These are phyloP conservation scores for Hemibagrus guttatus DNA, from an alignment of 2,797 vertebrate genomes.

Conservation along the genomic window DNA sequence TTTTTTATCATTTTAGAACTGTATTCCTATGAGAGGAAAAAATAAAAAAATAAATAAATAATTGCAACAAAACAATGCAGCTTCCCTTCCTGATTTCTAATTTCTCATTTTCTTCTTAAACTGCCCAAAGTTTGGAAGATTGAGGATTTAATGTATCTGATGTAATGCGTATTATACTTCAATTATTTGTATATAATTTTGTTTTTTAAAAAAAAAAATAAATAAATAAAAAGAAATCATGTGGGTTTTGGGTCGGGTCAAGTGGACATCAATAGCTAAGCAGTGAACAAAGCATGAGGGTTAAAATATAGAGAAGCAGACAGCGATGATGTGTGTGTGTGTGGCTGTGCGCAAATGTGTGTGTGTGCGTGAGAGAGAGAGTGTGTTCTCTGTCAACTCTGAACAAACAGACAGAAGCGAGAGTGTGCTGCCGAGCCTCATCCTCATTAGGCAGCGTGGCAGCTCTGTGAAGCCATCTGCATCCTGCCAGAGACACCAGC, in stretches of 20 bases:
- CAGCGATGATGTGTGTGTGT: conserved; percentile 1
- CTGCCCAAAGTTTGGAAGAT: not conserved
- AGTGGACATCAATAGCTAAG: not conserved
- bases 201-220: not conserved
- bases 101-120: not conserved
- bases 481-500: conserved; percentile 72
- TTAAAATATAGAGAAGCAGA: conserved; percentile 12
- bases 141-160: not conserved
- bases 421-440: conserved; percentile 65
- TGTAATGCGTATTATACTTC: not conserved
- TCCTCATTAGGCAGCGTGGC: conserved; percentile 77
- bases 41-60: not conserved
- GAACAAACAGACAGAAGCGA: conserved; percentile 76
- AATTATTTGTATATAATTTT: not conserved
- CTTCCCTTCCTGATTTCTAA: not conserved
- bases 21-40: not conserved
- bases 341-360: not conserved
- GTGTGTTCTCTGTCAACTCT: conserved; percentile 52
- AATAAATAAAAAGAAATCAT: too few relatives aligned
- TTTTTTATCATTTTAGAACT: not conserved
- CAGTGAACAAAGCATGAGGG: not conserved
- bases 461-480: conserved; percentile 73
- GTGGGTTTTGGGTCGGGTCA: not conserved
- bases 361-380: not conserved
- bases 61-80: not conserved